These are phyloP conservation scores for Pentamera pediparva DNA, from an alignment of 53 echinoderm and acorn worm genomes.

Conservation along the genomic window DNA sequence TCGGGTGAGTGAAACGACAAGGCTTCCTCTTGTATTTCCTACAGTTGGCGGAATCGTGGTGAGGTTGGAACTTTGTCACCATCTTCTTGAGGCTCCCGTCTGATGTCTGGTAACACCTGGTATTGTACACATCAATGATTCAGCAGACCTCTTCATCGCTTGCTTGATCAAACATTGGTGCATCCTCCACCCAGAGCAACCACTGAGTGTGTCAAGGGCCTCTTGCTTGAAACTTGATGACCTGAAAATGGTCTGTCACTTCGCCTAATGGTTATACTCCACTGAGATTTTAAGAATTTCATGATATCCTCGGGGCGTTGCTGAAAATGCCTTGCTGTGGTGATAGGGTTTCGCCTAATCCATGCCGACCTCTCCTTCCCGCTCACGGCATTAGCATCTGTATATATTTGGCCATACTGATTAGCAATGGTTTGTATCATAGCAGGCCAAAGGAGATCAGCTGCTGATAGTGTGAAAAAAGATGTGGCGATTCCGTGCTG, in stretches of 20 bases:
- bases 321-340: conserved; percentile 44
- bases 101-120: conserved; percentile 18
- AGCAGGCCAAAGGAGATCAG: conserved; percentile 43
- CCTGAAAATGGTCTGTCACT: conserved; percentile 21
- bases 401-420: conserved; percentile 22
- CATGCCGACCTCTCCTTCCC: conserved; percentile 33
- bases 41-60: conserved; percentile 37
- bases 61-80: conserved; percentile 37
- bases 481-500: conserved; percentile 25
- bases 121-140: conserved; percentile 40
- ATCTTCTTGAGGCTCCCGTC: conserved; percentile 18
- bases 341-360: conserved; percentile 40
- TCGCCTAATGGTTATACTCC: conserved; percentile 26
- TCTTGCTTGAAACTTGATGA: conserved; percentile 38
- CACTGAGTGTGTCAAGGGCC: conserved; percentile 44
- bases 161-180: conserved; percentile 29
- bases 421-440: conserved; percentile 35
- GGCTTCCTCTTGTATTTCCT: conserved; percentile 16
- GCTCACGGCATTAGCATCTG: conserved; percentile 23
- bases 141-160: conserved; percentile 4
- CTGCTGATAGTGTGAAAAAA: conserved; percentile 48
- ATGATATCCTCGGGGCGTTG: conserved; percentile 33
- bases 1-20: conserved; percentile 37
- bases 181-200: conserved; percentile 39
- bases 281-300: conserved; percentile 5